A percentile compares a stretch with the other conserved stretches of the same genome.
phyloP scores from a whole-genome alignment of 2,797 vertebrate genomes.

The Pseudomugil tenellus region DNA sequence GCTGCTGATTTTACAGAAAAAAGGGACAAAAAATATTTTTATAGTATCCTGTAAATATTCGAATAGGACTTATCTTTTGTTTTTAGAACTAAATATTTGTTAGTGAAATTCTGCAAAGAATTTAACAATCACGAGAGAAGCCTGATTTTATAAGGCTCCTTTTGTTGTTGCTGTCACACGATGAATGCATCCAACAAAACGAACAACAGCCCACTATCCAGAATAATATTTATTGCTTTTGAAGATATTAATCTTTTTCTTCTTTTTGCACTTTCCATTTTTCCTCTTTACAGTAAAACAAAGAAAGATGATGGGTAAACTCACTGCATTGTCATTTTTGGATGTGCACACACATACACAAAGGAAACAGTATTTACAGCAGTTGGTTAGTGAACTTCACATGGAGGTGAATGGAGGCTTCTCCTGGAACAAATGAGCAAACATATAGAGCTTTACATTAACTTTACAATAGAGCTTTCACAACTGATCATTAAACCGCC shows the following conservation, averaged over 20 bases:
- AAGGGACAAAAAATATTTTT: not conserved
- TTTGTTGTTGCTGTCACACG: not conserved
- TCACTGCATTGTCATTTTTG: conserved; percentile 79
- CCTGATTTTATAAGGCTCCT: not conserved
- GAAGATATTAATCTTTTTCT: conserved; percentile 83
- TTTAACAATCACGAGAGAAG: conserved; percentile 4
- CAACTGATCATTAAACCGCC: conserved; percentile 68
- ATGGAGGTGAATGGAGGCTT: conserved; percentile 62
- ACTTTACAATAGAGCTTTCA: conserved; percentile 81
- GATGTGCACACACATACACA: conserved; percentile 82
- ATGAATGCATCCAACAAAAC: conserved; percentile 47
- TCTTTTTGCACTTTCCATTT: conserved; percentile 79
- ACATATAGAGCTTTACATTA: conserved; percentile 80
- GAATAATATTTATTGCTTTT: conserved; percentile 90
- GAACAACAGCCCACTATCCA: conserved; percentile 75
- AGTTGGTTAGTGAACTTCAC: conserved; percentile 70
- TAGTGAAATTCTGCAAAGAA: not conserved
- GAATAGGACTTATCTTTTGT: not conserved
- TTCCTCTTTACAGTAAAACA: conserved; percentile 85
- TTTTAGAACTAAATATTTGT: not conserved
- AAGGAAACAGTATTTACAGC: conserved; percentile 84
- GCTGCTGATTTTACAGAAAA: not conserved
- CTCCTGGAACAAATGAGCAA: conserved; percentile 73
- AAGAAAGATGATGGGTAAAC: conserved; percentile 76
- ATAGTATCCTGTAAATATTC: not conserved